Evolutionary conservation across 1,140 invertebrate genomes (phyloP).

Genomic region (Ceratina australensis): DNA sequence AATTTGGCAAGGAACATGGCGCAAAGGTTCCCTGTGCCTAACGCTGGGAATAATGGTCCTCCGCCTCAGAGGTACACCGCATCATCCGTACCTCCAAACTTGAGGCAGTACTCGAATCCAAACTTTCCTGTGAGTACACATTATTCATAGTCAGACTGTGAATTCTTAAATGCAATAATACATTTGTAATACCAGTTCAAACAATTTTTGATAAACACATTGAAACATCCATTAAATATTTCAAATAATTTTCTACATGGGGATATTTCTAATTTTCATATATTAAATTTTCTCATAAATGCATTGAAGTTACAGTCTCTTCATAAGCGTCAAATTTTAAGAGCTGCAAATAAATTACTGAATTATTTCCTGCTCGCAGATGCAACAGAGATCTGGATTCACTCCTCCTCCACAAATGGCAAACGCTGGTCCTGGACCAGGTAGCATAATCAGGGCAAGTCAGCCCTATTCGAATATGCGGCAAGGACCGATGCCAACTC

Average conservation of each 20-base stretch:
- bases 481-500: conserved; percentile 80
- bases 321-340: too few species aligned
- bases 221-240: too few species aligned
- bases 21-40: conserved; percentile 82
- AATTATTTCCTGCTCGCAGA: conserved; percentile 55
- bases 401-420: conserved; percentile 81
- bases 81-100: conserved; percentile 80
- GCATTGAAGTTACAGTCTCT: too few species aligned
- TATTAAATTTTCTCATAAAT: too few species aligned
- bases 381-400: conserved; percentile 79
- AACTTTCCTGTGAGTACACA: conserved; percentile 81
- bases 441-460: conserved; percentile 81
- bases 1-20: conserved; percentile 78
- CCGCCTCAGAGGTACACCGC: conserved; percentile 82
- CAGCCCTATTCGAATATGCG: conserved; percentile 82
- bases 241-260: too few species aligned
- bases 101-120: conserved; percentile 82
- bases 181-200: too few species aligned
- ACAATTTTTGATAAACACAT: too few species aligned
- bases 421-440: conserved; percentile 77
- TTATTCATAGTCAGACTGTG: neutral
- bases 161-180: too few species aligned
- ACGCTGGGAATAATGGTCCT: conserved; percentile 80
- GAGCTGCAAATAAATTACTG: too few species aligned
- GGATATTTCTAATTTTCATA: too few species aligned